Base-by-base conservation (phyloP, 2,888 invertebrate species). In the Arctia plantaginis region DNA sequence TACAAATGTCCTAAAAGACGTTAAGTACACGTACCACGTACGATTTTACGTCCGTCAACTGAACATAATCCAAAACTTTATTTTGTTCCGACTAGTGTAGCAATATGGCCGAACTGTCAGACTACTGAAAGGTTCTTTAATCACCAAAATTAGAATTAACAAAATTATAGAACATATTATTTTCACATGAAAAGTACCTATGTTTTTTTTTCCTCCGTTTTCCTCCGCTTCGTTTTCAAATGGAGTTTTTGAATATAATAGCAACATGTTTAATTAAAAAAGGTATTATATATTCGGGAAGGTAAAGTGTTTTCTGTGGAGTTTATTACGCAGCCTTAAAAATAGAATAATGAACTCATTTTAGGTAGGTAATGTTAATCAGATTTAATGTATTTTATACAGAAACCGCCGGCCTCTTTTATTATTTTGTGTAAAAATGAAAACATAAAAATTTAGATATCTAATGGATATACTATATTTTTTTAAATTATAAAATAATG, bases 291-390 rank as follows among this genome's bases (percentile, higher is more conserved):
- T 66, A 41, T 66, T 30, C 27, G 62, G 62, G 12, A 30, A 67
- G 12, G 12, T 10, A 44, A 67, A 67, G 44, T 30, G 30, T 67
- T 67, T 30, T 44, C 20, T 23, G 44, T 3, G 44, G 20, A 67
- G 67, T 47, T 67, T 67, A 67, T 67, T 67, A 67, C 20, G 67
- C 44, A 10, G 30, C 30, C 27, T 67, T 47, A 30, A 67, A 41
- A 44, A 67, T 67, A 33, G 20, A 23, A 47, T 67, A 67, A 44
- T 67, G 44, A 67, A 18, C 44, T 67, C 44, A 30, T 67, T 67
- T 67, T 67, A 41, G 30, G 41, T 30, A 18, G 44, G 66, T 67
- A 44, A 44, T 18, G 30, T 44, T 44, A 67, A 30, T 30, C 67
- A 44, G 44, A 20, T 44, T 41, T 66, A 27, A 41, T 66, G 27